Evolutionary conservation across 2,888 invertebrate genomes (phyloP).

Genomic region (Macrosiphum euphorbiae): DNA sequence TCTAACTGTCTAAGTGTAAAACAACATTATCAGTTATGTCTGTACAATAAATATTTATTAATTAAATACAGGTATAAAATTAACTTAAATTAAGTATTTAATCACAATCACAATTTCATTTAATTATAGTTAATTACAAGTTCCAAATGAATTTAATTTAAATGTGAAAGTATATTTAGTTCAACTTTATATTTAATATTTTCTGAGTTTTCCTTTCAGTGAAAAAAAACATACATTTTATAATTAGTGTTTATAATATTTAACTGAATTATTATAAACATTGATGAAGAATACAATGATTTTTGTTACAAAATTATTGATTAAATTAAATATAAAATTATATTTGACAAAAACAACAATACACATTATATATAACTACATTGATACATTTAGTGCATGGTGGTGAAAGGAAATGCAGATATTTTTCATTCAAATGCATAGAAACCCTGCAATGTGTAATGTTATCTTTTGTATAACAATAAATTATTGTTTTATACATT

Average conservation of each 20-base stretch:
- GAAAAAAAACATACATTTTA: constrained; percentile 35
- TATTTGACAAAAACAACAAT: constrained; percentile 26
- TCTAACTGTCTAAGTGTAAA: constrained; percentile 33
- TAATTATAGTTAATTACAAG: constrained; percentile 43
- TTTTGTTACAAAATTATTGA: constrained; percentile 18
- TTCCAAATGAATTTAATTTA: constrained; percentile 40
- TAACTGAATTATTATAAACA: constrained; percentile 29
- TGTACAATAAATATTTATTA: constrained; percentile 61
- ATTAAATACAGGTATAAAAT: constrained; percentile 57
- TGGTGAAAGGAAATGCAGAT: neutral
- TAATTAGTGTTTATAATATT: neutral
- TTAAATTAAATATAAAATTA: constrained; percentile 35
- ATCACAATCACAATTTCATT: constrained; percentile 59
- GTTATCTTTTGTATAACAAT: neutral
- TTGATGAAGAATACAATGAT: constrained; percentile 21
- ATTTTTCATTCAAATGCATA: neutral
- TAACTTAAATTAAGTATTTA: constrained; percentile 58
- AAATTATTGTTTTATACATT: neutral
- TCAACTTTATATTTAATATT: neutral
- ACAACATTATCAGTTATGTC: constrained; percentile 18
- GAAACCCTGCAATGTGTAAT: neutral
- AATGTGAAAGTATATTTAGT: constrained; percentile 27
- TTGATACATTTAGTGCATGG: neutral
- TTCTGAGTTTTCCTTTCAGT: neutral
- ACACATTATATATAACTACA: neutral